A percentile compares a stretch with the other conserved stretches of the same genome.
These are phyloP conservation scores for Clusia tigrina DNA, from an alignment of 2,888 invertebrate species.

Conservation along the genomic window DNA sequence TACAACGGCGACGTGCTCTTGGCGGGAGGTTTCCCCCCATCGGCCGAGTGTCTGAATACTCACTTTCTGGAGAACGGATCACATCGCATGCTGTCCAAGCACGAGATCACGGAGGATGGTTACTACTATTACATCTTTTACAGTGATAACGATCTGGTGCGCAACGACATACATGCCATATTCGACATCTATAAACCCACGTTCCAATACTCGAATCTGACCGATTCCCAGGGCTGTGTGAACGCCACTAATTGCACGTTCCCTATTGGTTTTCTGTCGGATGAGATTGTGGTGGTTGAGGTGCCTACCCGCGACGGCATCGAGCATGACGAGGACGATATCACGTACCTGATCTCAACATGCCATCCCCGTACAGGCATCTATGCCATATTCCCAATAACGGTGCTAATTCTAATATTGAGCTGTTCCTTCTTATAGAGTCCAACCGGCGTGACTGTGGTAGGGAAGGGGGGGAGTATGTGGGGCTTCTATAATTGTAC, in stretches of 20 bases:
- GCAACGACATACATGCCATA: constrained; percentile 82
- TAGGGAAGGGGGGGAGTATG: too few species aligned
- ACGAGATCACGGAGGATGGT: constrained; percentile 78
- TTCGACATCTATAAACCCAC: constrained; percentile 88
- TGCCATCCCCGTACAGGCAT: constrained; percentile 82
- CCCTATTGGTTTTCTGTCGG: constrained; percentile 74
- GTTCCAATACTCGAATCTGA: constrained; percentile 72
- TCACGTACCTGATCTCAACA: constrained; percentile 75
- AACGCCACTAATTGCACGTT: constrained; percentile 82
- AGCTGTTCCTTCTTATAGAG: constrained; percentile 81
- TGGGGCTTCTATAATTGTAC: too few species aligned
- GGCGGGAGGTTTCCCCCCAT: constrained; percentile 75
- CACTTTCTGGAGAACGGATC: constrained; percentile 74
- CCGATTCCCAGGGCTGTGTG: constrained; percentile 70
- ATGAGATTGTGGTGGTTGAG: constrained; percentile 84
- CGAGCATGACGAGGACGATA: constrained; percentile 77
- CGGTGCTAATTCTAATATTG: constrained; percentile 78
- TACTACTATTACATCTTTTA: constrained; percentile 92
- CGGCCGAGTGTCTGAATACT: constrained; percentile 73
- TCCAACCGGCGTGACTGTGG: too few species aligned
- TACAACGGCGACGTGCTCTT: constrained; percentile 80
- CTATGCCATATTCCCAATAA: constrained; percentile 81
- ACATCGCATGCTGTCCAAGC: constrained; percentile 72
- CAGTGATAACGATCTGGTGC: constrained; percentile 82
- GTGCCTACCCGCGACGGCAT: constrained; percentile 83